Percentiles rank a stretch among this genome's conserved stretches.
phyloP scores from a whole-genome alignment of 2,888 invertebrate genomes.

The Hemistola chrysoprasaria region DNA sequence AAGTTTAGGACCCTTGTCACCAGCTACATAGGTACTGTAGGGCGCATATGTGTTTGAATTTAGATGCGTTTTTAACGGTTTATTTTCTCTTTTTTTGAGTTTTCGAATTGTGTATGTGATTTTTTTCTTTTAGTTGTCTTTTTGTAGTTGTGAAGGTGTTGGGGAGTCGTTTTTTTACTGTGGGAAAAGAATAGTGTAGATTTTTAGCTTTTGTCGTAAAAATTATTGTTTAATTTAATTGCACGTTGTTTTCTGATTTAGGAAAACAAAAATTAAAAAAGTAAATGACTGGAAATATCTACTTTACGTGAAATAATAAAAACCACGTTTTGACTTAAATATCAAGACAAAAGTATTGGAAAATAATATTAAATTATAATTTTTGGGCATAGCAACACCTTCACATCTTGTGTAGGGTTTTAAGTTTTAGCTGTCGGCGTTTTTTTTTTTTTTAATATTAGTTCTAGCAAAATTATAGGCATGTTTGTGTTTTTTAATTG shows the following conservation, averaged over 20 bases:
- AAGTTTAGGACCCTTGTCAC: conserved; percentile 99
- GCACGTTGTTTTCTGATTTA: too few species aligned
- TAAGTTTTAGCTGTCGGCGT: conserved; percentile 10
- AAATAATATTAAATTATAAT: too few species aligned
- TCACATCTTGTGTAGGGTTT: conserved; percentile 16
- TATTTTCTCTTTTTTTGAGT: conserved; percentile 4
- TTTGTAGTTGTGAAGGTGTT: conserved; percentile 32
- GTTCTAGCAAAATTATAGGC: conserved; percentile 28
- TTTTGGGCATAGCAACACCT: conserved; percentile 30
- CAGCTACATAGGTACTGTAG: conserved; percentile 97
- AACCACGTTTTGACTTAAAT: too few species aligned
- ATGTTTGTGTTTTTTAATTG: conserved; percentile 29
- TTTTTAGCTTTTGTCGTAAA: background rate
- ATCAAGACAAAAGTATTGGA: too few species aligned
- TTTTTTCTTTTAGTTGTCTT: conserved; percentile 26
- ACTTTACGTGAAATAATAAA: too few species aligned
- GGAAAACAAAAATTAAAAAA: too few species aligned
- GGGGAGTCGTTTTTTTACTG: too few species aligned
- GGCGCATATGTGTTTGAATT: conserved; percentile 35
- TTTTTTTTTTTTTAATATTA: conserved; percentile 21
- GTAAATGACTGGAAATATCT: too few species aligned
- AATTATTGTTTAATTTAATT: background rate
- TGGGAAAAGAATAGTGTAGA: too few species aligned
- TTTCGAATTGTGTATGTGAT: conserved; percentile 35
- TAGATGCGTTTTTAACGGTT: conserved; percentile 8